Evolutionary conservation across 2,113 vertebrate species (phyloP), one percentile per base, ranked within the genome.

Genomic region (Strix aluco): DNA sequence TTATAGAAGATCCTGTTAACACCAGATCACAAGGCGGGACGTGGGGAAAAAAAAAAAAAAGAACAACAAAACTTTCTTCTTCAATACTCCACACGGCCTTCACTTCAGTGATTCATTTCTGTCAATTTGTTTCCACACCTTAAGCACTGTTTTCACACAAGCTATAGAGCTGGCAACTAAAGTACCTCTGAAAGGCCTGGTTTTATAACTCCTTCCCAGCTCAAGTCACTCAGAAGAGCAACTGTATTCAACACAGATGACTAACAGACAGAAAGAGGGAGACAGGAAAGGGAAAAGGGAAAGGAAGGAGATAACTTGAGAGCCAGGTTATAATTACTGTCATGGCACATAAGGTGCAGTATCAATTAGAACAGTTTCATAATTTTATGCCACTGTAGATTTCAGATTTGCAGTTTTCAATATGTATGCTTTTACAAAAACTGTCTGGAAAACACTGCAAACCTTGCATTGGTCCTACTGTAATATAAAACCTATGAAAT

Each of bases 31-130:
- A 7, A 26, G 22, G 15, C 2, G 5, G 11, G 22, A 21, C 13
- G 14, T 4, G 11, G 5, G 29, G 16, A 5, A 13, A 26, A 13
- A 62, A 42, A 52, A 16, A 44, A 21, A 63, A 19, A 23, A 18
- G 17, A 16, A 13, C 34, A 8, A 52, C 20, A 6, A 10, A 2
- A 22, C 9, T 2, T 36, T 55, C 11, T 18, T 49, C 8, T 1
- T 66, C 34, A 59, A 59, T 30, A 12, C 49, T 49, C 44, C 44
- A 66, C 38, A 44, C 38, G 57, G 42, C 10, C n/a, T 44, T 66
- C 40, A 57, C 32, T 73, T 38, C 4, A 83, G 26, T 23, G 59
- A 62, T 52, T 29, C 49, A 62, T 12, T 5, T 55, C 52, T 55
- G 36, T 44, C 21, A 62, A 27, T 32, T 71, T 77, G 26, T 66